Conservation (phyloP, 2,113 vertebrate species). For the Caranx ignobilis region DNA sequence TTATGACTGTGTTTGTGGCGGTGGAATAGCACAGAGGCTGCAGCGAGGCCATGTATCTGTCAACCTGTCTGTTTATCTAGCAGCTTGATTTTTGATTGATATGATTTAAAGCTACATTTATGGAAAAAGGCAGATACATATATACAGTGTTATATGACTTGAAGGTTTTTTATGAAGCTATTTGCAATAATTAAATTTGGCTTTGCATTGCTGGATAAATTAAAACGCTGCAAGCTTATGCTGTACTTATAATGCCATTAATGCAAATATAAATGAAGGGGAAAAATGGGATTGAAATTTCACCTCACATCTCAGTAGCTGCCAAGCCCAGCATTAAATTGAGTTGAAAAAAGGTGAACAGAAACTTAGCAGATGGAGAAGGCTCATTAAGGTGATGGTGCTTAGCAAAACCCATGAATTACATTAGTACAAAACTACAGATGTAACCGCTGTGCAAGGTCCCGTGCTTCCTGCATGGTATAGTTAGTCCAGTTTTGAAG, state of each 20-base stretch:
- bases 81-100: constrained; percentile 29
- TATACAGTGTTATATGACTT: too few relatives aligned
- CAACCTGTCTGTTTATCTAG: constrained; percentile 7
- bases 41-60: not conserved
- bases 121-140: not conserved
- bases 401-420: not conserved
- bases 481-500: not conserved
- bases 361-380: constrained; percentile 21
- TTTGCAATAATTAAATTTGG: constrained; percentile 16
- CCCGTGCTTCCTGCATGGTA: not conserved
- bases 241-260: constrained; percentile 21
- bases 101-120: constrained; percentile 8
- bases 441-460: not conserved
- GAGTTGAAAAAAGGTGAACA: constrained; percentile 15
- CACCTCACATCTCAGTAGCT: not conserved
- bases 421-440: not conserved
- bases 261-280: constrained; percentile 7
- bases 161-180: not conserved
- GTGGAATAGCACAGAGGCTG: constrained; percentile 7
- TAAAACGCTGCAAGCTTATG: not conserved
- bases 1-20: constrained; percentile 41
- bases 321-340: constrained; percentile 19
- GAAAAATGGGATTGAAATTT: not conserved
- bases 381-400: constrained; percentile 32
- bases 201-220: constrained; percentile 27